These are phyloP conservation scores for Hypolimnas misippus DNA, from an alignment of 2,888 invertebrate species.

Conservation along the genomic window DNA sequence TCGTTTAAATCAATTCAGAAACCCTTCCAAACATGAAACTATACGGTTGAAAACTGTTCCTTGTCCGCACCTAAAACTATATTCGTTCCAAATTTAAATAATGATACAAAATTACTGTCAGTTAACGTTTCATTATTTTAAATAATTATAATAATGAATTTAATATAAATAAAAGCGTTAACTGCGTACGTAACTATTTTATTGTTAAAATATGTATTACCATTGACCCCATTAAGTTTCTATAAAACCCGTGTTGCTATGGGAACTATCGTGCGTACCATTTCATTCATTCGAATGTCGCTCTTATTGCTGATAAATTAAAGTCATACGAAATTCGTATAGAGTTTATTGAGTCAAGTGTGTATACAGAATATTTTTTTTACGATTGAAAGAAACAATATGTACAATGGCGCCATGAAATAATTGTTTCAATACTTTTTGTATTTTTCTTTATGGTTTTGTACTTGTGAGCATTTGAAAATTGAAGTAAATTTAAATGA, in stretches of 20 bases:
- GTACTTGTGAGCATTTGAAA: neutral
- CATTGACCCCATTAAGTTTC: conserved; percentile 28
- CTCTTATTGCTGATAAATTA: conserved; percentile 7
- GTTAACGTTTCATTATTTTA: neutral
- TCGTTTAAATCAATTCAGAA: too few relatives aligned
- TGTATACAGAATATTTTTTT: conserved; percentile 13
- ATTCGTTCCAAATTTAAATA: too few relatives aligned
- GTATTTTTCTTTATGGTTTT: neutral
- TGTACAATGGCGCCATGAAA: conserved; percentile 13
- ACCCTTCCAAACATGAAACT: too few relatives aligned
- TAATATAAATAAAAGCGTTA: neutral
- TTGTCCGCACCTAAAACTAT: too few relatives aligned
- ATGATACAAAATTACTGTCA: too few relatives aligned
- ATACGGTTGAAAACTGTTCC: too few relatives aligned
- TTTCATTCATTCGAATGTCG: conserved; percentile 3
- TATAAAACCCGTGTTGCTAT: conserved; percentile 30
- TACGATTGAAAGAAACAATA: conserved; percentile 2
- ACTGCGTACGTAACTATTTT: conserved; percentile 10
- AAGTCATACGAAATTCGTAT: neutral
- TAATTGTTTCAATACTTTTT: conserved; percentile 6
- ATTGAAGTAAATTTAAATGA: neutral
- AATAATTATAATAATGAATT: neutral
- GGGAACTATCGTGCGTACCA: conserved; percentile 9
- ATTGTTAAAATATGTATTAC: conserved; percentile 21
- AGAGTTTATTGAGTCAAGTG: conserved; percentile 28